Evolutionary conservation across 2,113 vertebrate genomes (phyloP), one percentile per base, ranked within the genome.

Genomic region (Coptodon rendalli): DNA sequence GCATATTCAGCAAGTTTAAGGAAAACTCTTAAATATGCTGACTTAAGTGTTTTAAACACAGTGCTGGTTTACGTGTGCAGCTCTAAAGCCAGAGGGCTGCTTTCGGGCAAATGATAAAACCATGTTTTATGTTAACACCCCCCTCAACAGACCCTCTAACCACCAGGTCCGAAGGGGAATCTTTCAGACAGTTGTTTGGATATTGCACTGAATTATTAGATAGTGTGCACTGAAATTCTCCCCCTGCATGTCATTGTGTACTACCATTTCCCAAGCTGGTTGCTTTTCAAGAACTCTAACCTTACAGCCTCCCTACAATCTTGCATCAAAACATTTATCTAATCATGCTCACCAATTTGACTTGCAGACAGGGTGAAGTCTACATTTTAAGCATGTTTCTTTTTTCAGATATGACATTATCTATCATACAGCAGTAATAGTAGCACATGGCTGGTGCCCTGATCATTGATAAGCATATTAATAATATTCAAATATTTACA

Each of bases 31-130:
- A 11, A 92, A 94, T 48, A 89, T 92, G 94, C 93, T 94, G 91
- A 94, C 89, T 91, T 82, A 11, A 88, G 87, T 92, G 36, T 90
- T 95, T 90, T 87, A 12, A 90, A 78, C 50, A 82, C 14, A 82
- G 68, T 59, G 82, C 92, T 80, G 84, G 89, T 92, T 91, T 91
- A 91, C 83, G 82, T 93, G 88, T 89, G 82, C 50, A 34, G 81
- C 38, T 54, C 29, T 36, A 86, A 81, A 94, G 92, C 93, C 88
- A 85, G 76, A 78, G 82, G 95, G 92, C 85, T 14, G 90, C 92
- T 93, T 50, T 56, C 24, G 86, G 94, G 86, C 50, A 87, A 92
- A 89, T 88, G 85, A 95, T 94, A 90, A 95, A 92, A 94, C 79
- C 85, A 83, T 73, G 81, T 91, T 92, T 94, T 73, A 92, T 89